phyloP scores from a whole-genome alignment of 2,888 invertebrate genomes.

The Leuctra nigra region DNA sequence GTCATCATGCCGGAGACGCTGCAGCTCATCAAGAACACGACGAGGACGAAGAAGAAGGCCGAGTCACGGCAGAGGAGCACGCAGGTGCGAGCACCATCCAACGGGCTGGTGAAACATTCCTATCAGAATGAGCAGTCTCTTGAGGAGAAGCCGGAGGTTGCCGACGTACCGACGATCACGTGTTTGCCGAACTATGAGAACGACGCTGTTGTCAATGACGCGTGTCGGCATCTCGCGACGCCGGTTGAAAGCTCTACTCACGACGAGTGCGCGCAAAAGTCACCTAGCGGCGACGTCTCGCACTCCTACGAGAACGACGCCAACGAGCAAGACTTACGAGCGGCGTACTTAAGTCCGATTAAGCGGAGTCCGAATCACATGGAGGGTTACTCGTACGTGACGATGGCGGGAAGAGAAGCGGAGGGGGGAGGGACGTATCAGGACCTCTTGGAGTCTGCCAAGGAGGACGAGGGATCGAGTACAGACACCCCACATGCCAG shows the following conservation, averaged over 20 bases:
- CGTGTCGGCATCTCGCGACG: not conserved
- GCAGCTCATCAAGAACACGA: slow-evolving; percentile 5
- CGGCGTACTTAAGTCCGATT: slow-evolving; percentile 21
- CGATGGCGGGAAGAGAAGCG: not conserved
- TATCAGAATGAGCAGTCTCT: not conserved
- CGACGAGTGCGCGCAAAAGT: too few species aligned
- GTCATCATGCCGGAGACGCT: slow-evolving; percentile 7
- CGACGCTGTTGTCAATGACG: not conserved
- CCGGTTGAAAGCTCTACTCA: too few species aligned
- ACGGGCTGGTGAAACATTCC: not conserved
- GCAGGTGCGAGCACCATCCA: not conserved
- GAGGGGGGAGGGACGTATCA: slow-evolving; percentile 4
- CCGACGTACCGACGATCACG: not conserved
- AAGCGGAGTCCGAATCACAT: not conserved
- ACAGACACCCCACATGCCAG: slow-evolving; percentile 6
- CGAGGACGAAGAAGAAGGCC: too few species aligned
- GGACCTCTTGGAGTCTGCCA: slow-evolving; percentile 8
- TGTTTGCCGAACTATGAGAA: not conserved
- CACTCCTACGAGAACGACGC: not conserved
- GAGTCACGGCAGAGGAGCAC: not conserved
- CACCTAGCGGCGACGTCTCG: not conserved
- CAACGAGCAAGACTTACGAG: not conserved
- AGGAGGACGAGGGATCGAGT: slow-evolving; percentile 1
- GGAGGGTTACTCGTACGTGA: slow-evolving; percentile 7
- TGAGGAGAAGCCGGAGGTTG: not conserved